Base-by-base conservation (phyloP, 1,140 invertebrate species). In the Hylaeus anthracinus region DNA sequence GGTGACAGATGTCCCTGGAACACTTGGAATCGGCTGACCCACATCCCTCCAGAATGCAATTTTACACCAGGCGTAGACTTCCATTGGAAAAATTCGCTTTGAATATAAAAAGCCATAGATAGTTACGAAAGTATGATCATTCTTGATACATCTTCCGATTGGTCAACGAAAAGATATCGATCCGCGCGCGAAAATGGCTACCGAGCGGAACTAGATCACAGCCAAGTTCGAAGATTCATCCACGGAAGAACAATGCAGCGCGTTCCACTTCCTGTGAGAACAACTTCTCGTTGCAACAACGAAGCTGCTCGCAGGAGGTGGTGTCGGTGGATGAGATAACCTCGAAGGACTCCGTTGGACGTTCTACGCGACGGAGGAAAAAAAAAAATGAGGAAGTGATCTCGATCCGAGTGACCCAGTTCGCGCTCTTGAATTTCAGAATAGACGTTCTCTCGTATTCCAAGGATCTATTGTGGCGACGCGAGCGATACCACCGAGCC, bases 341-440 rank as follows among this genome's bases (percentile, higher is more conserved):
- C 37, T 78, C 14, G 78, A 72, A 82, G 73, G 70, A 74, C 58
- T 73, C 26, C 64, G 39, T 74, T 77, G 72, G 12, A 2, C 56
- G 15, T 65, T 79, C 45, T 39, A 5, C 15, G 39, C 55, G 9
- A 51, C 8, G 48, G 6, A 9, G 48, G 43, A 43, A 65, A 71
- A 56, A 56, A 70, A 71, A 79, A 55, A 56, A 83, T 26, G 48
- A 66, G 74, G 74, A 77, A 74, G 72, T 80, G 51, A 80, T 80
- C 51, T 43, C 45, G 63, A 85, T 75, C 72, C 39, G 15, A 12
- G 45, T 69, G 73, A 74, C 83, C 69, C 73, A 78, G 70, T 74
- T 77, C 53, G 67, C 56, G 53, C 51, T 80, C 67, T 82, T 76
- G 10, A 82, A 82, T 74, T 78, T 82, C 79, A 72, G 69, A 86